phyloP scores from a whole-genome alignment of 2,113 vertebrate genomes.

The Nasalis larvatus region DNA sequence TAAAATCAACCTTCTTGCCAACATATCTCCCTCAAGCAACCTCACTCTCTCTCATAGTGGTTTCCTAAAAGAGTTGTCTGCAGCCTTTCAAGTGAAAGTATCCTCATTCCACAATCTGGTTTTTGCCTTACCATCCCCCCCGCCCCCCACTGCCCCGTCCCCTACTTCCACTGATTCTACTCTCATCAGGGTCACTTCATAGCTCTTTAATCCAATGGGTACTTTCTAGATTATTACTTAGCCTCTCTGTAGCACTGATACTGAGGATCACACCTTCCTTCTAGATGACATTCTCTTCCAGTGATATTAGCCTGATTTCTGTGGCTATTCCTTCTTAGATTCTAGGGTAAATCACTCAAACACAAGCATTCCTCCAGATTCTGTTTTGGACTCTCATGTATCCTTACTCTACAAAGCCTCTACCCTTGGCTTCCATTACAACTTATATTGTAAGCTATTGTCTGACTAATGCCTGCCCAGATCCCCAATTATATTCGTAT shows the following conservation, averaged over 20 bases:
- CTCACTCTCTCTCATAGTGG: not conserved
- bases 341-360: not conserved
- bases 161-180: not conserved
- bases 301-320: not conserved
- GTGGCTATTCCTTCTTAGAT: conserved; percentile 4
- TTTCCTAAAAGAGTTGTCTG: not conserved
- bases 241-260: not conserved
- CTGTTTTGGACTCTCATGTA: not conserved
- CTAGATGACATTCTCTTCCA: not conserved
- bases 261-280: not conserved
- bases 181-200: not conserved
- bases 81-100: not conserved
- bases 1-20: not conserved
- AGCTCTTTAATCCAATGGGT: not conserved
- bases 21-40: not conserved
- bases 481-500: not conserved
- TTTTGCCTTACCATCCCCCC: not conserved
- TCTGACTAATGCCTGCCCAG: not conserved
- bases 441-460: not conserved
- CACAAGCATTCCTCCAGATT: not conserved
- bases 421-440: not conserved
- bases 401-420: not conserved
- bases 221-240: not conserved
- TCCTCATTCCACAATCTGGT: not conserved
- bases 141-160: too few relatives aligned